Percentiles rank a stretch among this genome's conserved stretches.
phyloP scores from a whole-genome alignment of 2,888 invertebrate species.

The Prostheceraeus crozeri region DNA sequence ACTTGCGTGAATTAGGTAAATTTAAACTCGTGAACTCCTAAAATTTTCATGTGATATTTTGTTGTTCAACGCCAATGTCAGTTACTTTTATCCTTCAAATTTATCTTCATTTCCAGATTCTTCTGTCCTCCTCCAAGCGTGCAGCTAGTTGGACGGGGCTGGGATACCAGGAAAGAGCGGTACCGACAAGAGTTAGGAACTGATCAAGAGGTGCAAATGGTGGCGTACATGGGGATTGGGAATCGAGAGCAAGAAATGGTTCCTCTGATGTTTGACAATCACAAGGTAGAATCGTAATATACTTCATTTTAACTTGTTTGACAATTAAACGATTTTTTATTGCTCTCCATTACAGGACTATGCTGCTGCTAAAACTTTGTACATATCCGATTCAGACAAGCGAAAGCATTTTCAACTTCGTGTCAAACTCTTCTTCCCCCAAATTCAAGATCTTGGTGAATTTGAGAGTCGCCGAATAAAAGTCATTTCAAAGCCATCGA shows the following conservation, averaged over 20 bases:
- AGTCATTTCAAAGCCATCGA: slow-evolving; percentile 98
- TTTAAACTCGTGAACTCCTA: no score
- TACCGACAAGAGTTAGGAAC: slow-evolving; percentile 78
- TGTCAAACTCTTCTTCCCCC: slow-evolving; percentile 97
- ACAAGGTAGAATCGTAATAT: background rate
- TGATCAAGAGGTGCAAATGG: slow-evolving; percentile 63
- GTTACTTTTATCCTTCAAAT: background rate
- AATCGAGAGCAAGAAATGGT: slow-evolving; percentile 98
- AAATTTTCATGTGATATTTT: no score
- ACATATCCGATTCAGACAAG: slow-evolving; percentile 97
- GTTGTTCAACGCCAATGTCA: no score
- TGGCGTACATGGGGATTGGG: slow-evolving; percentile 90
- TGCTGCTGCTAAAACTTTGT: slow-evolving; percentile 96
- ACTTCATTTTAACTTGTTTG: no score
- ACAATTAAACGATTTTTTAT: no score
- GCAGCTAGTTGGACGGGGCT: slow-evolving; percentile 93
- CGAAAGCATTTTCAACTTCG: slow-evolving; percentile 97
- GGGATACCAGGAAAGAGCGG: no score
- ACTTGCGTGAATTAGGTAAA: no score
- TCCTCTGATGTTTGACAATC: slow-evolving; percentile 79
- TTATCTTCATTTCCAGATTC: slow-evolving; percentile 66
- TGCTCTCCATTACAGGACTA: no score
- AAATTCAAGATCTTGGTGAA: slow-evolving; percentile 92
- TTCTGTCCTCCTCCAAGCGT: slow-evolving; percentile 99
- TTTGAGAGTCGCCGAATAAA: slow-evolving; percentile 98